phyloP scores from a whole-genome alignment of 2,888 invertebrate species.

The Stegophylla sp. region DNA sequence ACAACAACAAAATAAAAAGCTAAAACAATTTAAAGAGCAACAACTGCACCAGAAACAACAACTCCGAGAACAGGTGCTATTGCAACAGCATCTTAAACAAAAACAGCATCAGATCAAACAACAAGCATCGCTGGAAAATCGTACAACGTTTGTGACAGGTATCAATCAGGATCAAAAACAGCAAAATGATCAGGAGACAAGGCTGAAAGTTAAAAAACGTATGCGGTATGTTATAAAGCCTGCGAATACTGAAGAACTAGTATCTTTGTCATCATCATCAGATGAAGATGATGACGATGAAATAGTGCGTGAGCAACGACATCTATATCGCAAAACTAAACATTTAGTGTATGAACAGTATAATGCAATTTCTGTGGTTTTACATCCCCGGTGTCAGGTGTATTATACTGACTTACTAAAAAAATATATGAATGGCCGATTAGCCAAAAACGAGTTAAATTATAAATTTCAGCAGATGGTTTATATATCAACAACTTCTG shows the following conservation, averaged over 20 bases:
- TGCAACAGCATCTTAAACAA: conserved; percentile 6
- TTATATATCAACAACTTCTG: neutral
- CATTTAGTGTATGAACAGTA: conserved; percentile 11
- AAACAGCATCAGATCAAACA: neutral
- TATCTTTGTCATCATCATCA: neutral
- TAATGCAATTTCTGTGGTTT: neutral
- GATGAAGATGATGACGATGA: conserved; percentile 39
- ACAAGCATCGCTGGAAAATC: neutral
- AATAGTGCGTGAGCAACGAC: neutral
- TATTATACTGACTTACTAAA: neutral
- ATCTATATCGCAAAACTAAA: neutral
- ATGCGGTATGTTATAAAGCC: no score
- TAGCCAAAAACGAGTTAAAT: conserved; percentile 5
- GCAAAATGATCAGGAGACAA: neutral
- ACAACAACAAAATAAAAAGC: neutral
- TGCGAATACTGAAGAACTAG: neutral
- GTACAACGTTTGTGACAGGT: neutral
- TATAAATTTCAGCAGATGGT: conserved; percentile 1
- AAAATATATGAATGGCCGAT: neutral
- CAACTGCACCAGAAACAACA: neutral
- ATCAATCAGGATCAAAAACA: neutral
- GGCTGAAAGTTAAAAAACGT: no score
- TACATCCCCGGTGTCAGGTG: neutral
- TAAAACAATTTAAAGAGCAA: neutral
- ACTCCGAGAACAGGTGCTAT: conserved; percentile 25